Base-by-base conservation (phyloP, 2,797 vertebrate genomes). In the Poecile montanus region DNA sequence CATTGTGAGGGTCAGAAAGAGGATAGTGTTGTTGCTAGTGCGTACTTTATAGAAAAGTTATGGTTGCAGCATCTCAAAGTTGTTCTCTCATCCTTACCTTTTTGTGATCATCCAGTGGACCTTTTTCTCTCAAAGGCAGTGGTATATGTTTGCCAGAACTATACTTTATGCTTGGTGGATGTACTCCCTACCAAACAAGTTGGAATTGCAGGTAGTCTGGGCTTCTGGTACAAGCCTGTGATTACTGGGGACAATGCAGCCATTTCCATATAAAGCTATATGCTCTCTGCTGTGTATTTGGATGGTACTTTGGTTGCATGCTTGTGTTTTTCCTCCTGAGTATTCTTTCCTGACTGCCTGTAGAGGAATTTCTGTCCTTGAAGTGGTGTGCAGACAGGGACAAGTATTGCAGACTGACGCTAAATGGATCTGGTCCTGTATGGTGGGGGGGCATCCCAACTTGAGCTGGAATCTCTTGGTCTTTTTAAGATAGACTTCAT, bases 261-360 rank as follows among this genome's bases (percentile, higher is more conserved):
- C 1, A 0, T 76, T 82, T 27, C 60, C 3, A 1, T 38, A 30
- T 19, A 47, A 57, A 85, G 23, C 13, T 77, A 0, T 53, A 3
- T 38, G 12, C 15, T 38, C 18, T 30, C 51, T 63, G 14, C 45
- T 71, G 3, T 34, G 21, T 47, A 6, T 73, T 36, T 90, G 40
- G 12, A 20, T 71, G 66, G 30, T 23, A 21, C 30, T 71, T 77
- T 27, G 26, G 27, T 32, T 71, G 11, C 0, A 1, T 73, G 7
- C 38, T 40, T 30, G 4, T 56, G 22, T 6, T 62, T 36, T 65
- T 78, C 14, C 7, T 79, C 67, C 67, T 48, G 4, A 11, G 29
- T 8, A 5, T 68, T 78, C 16, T 93, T 32, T 82, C 16, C 21
- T 65, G 34, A 5, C 30, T 61, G 7, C 21, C 60, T 66, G 34